These are phyloP conservation scores for Subanguina moxae DNA, from an alignment of 1,140 invertebrate species.

Conservation along the genomic window DNA sequence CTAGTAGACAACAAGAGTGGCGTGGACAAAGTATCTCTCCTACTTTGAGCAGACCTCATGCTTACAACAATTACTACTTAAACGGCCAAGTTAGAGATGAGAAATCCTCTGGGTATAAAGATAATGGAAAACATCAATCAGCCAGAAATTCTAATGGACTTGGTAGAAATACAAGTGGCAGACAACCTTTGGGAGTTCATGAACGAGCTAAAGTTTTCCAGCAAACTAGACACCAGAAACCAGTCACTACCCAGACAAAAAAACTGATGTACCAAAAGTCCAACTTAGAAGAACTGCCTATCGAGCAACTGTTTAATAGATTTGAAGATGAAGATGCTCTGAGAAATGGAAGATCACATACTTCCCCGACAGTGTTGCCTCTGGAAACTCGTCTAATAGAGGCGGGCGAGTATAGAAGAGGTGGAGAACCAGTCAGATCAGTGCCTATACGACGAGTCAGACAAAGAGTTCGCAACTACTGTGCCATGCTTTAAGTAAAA, in stretches of 20 bases:
- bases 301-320: conserved; percentile 18
- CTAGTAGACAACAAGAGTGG: background rate
- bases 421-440: conserved; percentile 12
- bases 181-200: too few species aligned
- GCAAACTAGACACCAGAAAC: background rate
- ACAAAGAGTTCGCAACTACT: conserved; percentile 36
- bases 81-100: background rate
- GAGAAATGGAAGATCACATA: conserved; percentile 5
- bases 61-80: background rate
- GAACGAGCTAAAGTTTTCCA: too few species aligned
- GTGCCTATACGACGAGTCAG: conserved; percentile 22
- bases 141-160: too few species aligned
- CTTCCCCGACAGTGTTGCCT: conserved; percentile 3
- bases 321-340: background rate
- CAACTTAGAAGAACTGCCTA: conserved; percentile 32
- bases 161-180: too few species aligned
- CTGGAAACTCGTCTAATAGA: conserved; percentile 32
- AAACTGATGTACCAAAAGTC: conserved; percentile 12
- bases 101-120: too few species aligned
- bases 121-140: too few species aligned
- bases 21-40: background rate
- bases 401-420: conserved; percentile 14
- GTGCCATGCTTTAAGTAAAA: conserved; percentile 29
- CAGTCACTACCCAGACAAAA: background rate
- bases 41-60: background rate